Evolutionary conservation across 2,113 vertebrate species (phyloP).

Genomic region (Ia io): DNA sequence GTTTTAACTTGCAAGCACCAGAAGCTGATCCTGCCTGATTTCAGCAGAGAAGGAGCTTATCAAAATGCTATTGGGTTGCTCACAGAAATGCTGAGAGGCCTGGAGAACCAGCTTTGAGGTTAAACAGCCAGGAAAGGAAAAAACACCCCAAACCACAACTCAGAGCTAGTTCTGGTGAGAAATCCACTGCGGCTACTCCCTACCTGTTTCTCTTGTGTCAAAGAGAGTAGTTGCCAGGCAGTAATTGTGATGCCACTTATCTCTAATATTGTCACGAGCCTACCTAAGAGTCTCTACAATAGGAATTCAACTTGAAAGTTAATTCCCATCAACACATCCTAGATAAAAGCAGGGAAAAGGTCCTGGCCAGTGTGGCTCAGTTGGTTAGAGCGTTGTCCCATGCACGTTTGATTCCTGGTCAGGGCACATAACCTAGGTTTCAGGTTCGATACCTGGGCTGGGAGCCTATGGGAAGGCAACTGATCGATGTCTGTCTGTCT

Average conservation of each 20-base stretch:
- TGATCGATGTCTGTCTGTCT: background rate
- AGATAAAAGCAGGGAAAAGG: background rate
- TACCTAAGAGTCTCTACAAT: background rate
- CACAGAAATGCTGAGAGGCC: constrained; percentile 24
- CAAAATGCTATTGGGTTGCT: constrained; percentile 16
- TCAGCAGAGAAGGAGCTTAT: constrained; percentile 3
- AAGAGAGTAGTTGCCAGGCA: background rate
- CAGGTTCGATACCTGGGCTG: background rate
- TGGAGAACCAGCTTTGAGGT: constrained; percentile 65
- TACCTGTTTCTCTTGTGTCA: background rate
- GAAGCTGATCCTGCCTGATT: background rate
- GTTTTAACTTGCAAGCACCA: background rate
- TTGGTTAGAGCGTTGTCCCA: background rate
- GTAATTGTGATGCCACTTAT: background rate
- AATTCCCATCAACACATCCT: background rate
- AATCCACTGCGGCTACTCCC: background rate
- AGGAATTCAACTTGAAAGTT: background rate
- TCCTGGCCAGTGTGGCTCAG: background rate
- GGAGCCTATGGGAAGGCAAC: no score
- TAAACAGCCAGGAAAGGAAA: constrained; percentile 72
- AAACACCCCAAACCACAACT: constrained; percentile 71
- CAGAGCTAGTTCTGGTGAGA: constrained; percentile 43
- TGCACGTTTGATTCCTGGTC: background rate
- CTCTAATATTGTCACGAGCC: background rate
- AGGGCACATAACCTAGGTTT: background rate